Evolutionary conservation across 2,113 vertebrate genomes (phyloP).

Genomic region (Alligator sinensis): DNA sequence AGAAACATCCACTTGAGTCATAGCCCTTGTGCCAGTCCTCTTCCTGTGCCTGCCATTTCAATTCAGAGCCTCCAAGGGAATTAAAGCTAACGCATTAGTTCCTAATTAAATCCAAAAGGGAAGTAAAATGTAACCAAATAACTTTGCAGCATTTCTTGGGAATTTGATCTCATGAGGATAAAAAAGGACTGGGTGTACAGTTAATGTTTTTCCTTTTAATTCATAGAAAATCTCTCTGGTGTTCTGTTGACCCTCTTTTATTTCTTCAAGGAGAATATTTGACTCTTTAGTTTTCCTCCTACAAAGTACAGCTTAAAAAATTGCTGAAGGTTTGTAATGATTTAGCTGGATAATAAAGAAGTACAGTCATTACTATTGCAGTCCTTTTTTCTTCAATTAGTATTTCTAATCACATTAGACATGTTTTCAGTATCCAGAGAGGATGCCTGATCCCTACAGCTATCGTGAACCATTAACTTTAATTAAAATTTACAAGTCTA

Average conservation of each 20-base stretch:
- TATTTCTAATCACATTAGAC: constrained; percentile 83
- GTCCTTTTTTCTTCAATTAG: constrained; percentile 80
- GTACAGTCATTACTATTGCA: constrained; percentile 53
- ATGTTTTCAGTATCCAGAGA: constrained; percentile 82
- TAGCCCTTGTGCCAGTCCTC: constrained; percentile 41
- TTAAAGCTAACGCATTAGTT: constrained; percentile 52
- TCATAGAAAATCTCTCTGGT: constrained; percentile 23
- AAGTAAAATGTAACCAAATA: constrained; percentile 57
- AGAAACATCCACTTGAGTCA: constrained; percentile 57
- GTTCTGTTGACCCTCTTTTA: constrained; percentile 43
- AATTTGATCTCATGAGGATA: constrained; percentile 52
- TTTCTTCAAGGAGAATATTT: constrained; percentile 56
- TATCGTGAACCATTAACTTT: constrained; percentile 85
- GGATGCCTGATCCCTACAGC: constrained; percentile 83
- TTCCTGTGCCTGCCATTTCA: constrained; percentile 18
- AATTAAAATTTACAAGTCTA: constrained; percentile 90
- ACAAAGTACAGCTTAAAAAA: constrained; percentile 52
- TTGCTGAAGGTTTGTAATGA: constrained; percentile 66
- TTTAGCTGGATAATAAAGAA: constrained; percentile 65
- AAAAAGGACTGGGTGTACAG: constrained; percentile 13
- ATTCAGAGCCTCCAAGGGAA: constrained; percentile 62
- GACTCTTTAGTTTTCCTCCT: constrained; percentile 40
- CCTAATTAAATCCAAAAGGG: constrained; percentile 68
- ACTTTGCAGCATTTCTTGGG: constrained; percentile 50
- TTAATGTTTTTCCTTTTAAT: constrained; percentile 18